These are phyloP conservation scores for Camponotus pennsylvanicus DNA, from an alignment of 1,140 invertebrate species.

Conservation along the genomic window DNA sequence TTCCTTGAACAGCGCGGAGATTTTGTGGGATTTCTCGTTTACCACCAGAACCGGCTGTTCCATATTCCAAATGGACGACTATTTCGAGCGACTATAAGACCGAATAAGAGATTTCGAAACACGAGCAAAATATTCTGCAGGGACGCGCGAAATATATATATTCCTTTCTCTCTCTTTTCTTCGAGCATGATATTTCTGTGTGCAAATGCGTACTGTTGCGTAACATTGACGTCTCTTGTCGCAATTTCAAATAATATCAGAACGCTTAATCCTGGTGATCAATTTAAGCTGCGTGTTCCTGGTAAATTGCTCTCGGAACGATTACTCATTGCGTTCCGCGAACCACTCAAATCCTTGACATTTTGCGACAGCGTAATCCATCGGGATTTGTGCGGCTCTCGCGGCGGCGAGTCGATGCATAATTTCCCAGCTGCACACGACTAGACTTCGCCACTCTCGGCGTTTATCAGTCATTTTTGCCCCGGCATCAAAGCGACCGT, in stretches of 20 bases:
- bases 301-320: slow-evolving; percentile 4
- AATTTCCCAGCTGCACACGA: slow-evolving; percentile 39
- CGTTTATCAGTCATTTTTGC: slow-evolving; percentile 77
- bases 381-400: slow-evolving; percentile 17
- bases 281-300: background rate
- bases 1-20: slow-evolving; percentile 27
- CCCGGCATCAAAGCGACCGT: slow-evolving; percentile 73
- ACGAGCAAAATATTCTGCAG: background rate
- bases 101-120: slow-evolving; percentile 16
- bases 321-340: slow-evolving; percentile 7
- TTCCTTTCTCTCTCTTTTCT: too few relatives aligned
- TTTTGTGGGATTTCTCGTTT: slow-evolving; percentile 46
- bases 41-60: background rate
- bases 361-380: slow-evolving; percentile 24
- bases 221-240: background rate
- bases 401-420: slow-evolving; percentile 6
- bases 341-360: slow-evolving; percentile 47
- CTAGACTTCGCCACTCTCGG: slow-evolving; percentile 52
- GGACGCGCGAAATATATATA: background rate
- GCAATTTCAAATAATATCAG: background rate
- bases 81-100: background rate
- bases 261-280: background rate
- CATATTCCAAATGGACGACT: background rate
- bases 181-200: too few relatives aligned
- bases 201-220: too few relatives aligned